A percentile compares a stretch with the other conserved stretches of the same genome.
These are phyloP conservation scores for Smittia aterrima DNA, from an alignment of 2,888 invertebrate species.

Conservation along the genomic window DNA sequence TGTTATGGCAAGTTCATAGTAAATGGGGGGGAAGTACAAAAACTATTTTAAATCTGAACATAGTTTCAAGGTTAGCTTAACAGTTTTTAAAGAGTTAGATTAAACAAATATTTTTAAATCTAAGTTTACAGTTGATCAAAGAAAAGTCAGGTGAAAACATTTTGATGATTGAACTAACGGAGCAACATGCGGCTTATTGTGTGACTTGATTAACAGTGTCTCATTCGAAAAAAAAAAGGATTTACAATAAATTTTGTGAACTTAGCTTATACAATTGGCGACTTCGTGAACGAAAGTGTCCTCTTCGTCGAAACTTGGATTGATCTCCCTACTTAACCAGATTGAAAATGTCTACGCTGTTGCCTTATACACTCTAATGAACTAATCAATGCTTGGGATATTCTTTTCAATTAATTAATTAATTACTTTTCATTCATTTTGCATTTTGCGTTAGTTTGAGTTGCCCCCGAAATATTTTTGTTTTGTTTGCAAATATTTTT, in stretches of 20 bases:
- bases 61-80: not conserved
- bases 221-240: not conserved
- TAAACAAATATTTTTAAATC: not conserved
- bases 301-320: too few species aligned
- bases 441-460: constrained; percentile 19
- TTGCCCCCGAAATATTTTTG: constrained; percentile 33
- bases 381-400: constrained; percentile 9
- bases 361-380: not conserved
- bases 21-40: not conserved
- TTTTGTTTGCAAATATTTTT: constrained; percentile 1
- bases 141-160: too few species aligned
- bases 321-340: too few species aligned
- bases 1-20: too few species aligned
- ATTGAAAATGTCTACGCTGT: too few species aligned
- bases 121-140: too few species aligned
- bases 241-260: not conserved
- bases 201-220: too few species aligned
- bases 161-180: too few species aligned
- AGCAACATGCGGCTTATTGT: too few species aligned
- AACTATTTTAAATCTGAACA: not conserved
- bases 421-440: constrained; percentile 29
- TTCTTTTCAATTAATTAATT: constrained; percentile 38
- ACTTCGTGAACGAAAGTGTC: too few species aligned
- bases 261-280: too few species aligned
- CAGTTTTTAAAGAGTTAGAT: not conserved